These are phyloP conservation scores for Polydesmus complanatus DNA, from an alignment of 2,888 invertebrate genomes.

Conservation along the genomic window DNA sequence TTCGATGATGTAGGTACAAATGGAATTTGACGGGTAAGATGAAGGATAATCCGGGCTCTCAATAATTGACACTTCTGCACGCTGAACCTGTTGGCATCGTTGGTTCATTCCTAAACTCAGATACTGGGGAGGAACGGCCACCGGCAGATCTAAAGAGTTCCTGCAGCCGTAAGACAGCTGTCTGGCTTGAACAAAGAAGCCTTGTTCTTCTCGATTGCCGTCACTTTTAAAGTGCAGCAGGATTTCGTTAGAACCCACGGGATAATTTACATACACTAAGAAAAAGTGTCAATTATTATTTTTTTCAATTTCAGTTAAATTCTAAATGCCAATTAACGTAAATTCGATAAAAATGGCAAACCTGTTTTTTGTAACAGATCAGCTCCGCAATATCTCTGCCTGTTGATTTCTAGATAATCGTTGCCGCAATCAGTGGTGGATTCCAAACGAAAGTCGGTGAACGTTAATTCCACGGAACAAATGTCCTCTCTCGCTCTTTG, in stretches of 20 bases:
- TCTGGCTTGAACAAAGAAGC: slow-evolving; percentile 22
- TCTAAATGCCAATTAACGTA: not conserved
- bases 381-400: slow-evolving; percentile 22
- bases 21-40: slow-evolving; percentile 20
- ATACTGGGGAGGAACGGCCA: slow-evolving; percentile 8
- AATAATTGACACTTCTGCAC: slow-evolving; percentile 3
- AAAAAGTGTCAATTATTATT: too few relatives aligned
- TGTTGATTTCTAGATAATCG: slow-evolving; percentile 23
- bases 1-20: slow-evolving; percentile 22
- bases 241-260: slow-evolving; percentile 18
- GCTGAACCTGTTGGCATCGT: not conserved
- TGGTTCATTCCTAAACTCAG: not conserved
- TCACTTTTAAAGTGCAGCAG: slow-evolving; percentile 23
- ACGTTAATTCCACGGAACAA: slow-evolving; percentile 21
- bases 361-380: slow-evolving; percentile 10
- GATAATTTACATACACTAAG: slow-evolving; percentile 18
- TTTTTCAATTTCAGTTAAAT: too few relatives aligned
- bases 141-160: not conserved
- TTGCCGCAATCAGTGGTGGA: slow-evolving; percentile 20
- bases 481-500: slow-evolving; percentile 15
- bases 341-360: not conserved
- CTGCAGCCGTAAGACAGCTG: slow-evolving; percentile 20
- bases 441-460: slow-evolving; percentile 22
- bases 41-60: slow-evolving; percentile 8
- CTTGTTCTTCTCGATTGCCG: slow-evolving; percentile 20